phyloP scores from a whole-genome alignment of 2,888 invertebrate genomes.

The Anoplius nigerrimus region DNA sequence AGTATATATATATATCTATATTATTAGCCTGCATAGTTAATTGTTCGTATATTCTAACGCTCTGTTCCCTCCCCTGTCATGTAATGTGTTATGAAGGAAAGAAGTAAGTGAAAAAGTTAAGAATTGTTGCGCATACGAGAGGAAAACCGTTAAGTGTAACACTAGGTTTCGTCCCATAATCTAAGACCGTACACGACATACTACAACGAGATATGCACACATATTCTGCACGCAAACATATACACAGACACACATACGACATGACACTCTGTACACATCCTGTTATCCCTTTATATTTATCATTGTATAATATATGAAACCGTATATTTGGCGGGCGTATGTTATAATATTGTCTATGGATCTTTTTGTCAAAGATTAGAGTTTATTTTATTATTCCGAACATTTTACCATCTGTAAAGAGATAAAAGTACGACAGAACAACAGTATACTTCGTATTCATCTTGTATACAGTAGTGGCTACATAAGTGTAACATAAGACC shows the following conservation, averaged over 20 bases:
- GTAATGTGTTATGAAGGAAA: constrained; percentile 29
- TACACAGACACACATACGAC: too few species aligned
- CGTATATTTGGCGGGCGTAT: constrained; percentile 25
- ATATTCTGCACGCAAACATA: too few species aligned
- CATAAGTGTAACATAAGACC: constrained; percentile 40
- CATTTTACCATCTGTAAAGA: constrained; percentile 56
- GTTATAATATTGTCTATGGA: constrained; percentile 51
- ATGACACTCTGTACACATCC: background rate
- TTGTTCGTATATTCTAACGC: constrained; percentile 18
- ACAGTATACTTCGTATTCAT: constrained; percentile 37
- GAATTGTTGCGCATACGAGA: constrained; percentile 46
- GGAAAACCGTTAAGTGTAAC: constrained; percentile 41
- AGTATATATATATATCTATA: constrained; percentile 23
- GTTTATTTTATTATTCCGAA: constrained; percentile 69
- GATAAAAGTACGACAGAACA: constrained; percentile 28
- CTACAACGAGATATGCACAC: too few species aligned
- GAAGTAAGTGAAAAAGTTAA: constrained; percentile 33
- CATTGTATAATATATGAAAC: constrained; percentile 39
- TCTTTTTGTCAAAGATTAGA: constrained; percentile 69
- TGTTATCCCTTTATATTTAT: constrained; percentile 52
- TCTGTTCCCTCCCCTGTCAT: constrained; percentile 41
- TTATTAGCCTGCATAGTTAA: constrained; percentile 22
- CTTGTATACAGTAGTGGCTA: constrained; percentile 36
- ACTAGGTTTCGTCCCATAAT: constrained; percentile 20
- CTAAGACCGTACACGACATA: constrained; percentile 11